Percentiles rank a stretch among this genome's conserved stretches.
These are phyloP conservation scores for Drosophila aff. DNA, from an alignment of 1,140 invertebrate genomes.

Conservation along the genomic window DNA sequence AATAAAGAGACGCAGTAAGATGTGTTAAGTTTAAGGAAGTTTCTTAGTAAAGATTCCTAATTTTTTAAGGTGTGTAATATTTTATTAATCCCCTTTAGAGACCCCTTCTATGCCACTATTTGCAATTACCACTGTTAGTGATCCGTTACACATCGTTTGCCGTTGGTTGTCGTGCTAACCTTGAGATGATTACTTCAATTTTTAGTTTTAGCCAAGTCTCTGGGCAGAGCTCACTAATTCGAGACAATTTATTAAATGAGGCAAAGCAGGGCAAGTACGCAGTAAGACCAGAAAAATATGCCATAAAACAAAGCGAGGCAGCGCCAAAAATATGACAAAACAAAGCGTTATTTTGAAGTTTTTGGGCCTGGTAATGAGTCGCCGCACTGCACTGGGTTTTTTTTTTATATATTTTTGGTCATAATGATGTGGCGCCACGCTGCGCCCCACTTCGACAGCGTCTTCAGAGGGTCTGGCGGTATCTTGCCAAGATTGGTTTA, in stretches of 20 bases:
- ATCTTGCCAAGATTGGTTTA: constrained; percentile 57
- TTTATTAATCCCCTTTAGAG: neutral
- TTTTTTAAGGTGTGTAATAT: neutral
- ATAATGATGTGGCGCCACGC: constrained; percentile 70
- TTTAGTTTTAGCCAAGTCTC: constrained; percentile 48
- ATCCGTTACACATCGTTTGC: constrained; percentile 63
- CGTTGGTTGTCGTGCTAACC: constrained; percentile 71
- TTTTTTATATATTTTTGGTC: constrained; percentile 7
- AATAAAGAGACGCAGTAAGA: neutral
- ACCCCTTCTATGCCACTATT: constrained; percentile 1
- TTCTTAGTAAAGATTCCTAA: neutral
- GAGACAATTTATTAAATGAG: constrained; percentile 82
- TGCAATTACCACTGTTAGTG: constrained; percentile 60
- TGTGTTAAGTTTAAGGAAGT: too few relatives aligned
- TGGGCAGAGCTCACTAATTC: constrained; percentile 65
- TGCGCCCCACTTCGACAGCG: constrained; percentile 44
- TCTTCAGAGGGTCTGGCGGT: constrained; percentile 20
- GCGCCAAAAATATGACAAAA: constrained; percentile 52
- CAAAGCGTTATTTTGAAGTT: constrained; percentile 44
- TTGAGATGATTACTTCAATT: constrained; percentile 80
- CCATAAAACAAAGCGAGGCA: constrained; percentile 45
- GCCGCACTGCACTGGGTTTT: constrained; percentile 25
- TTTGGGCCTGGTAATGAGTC: constrained; percentile 54
- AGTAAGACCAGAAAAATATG: constrained; percentile 47
- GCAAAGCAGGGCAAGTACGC: constrained; percentile 66